A percentile compares a stretch with the other conserved stretches of the same genome.
phyloP scores from a whole-genome alignment of 2,113 vertebrate species.

The Periophthalmus modestus region DNA sequence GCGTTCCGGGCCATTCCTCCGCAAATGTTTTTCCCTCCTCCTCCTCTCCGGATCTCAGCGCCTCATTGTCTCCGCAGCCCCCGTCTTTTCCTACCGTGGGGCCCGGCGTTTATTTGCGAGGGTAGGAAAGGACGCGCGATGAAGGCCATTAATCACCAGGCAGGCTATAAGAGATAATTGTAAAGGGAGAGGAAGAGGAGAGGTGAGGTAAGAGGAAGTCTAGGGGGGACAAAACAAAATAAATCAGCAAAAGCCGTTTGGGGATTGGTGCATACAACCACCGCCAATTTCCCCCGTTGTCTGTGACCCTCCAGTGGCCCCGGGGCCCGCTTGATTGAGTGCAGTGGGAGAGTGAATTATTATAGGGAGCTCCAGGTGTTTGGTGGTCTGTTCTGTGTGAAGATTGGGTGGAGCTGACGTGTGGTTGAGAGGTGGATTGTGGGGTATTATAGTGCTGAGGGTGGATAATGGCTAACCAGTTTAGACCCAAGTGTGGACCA shows the following conservation, averaged over 20 bases:
- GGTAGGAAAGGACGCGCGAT: constrained; percentile 79
- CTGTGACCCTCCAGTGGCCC: constrained; percentile 16
- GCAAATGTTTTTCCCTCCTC: constrained; percentile 71
- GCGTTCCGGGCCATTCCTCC: constrained; percentile 65
- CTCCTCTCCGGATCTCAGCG: constrained; percentile 47
- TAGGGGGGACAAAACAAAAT: constrained; percentile 67
- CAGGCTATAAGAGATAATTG: constrained; percentile 81
- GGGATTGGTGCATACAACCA: constrained; percentile 65
- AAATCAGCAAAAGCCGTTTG: constrained; percentile 66
- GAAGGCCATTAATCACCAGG: constrained; percentile 85
- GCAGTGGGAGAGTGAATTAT: constrained; percentile 56
- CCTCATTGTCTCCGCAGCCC: constrained; percentile 72
- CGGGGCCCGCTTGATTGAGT: constrained; percentile 46
- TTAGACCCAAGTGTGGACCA: too few species aligned
- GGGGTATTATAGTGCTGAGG: constrained; percentile 9
- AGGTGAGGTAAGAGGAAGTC: constrained; percentile 24
- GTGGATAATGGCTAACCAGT: neutral
- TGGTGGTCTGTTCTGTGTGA: constrained; percentile 36
- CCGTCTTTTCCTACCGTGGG: constrained; percentile 64
- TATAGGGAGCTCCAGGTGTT: constrained; percentile 47
- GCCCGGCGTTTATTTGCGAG: constrained; percentile 80
- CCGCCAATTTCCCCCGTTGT: constrained; percentile 59
- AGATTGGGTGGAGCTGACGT: constrained; percentile 27
- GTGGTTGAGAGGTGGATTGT: constrained; percentile 63
- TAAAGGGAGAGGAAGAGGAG: constrained; percentile 69